Percentiles rank a stretch among this genome's conserved stretches.
Evolutionary conservation across 2,113 vertebrate species (phyloP).

Genomic region (Aix galericulata): DNA sequence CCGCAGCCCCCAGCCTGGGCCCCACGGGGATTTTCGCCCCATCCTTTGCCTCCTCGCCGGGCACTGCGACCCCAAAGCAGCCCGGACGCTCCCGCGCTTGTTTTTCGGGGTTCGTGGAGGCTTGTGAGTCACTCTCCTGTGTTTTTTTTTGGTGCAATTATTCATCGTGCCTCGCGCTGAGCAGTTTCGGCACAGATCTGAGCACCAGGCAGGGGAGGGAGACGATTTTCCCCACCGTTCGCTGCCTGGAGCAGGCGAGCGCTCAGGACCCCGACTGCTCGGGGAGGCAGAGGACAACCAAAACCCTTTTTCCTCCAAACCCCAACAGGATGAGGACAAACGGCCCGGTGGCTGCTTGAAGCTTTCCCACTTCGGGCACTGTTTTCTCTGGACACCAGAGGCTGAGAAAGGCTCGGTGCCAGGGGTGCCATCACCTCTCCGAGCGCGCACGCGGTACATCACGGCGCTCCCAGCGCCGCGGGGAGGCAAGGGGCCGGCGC

Average conservation of each 20-base stretch:
- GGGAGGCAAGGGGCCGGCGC: rapidly evolving
- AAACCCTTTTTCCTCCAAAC: background rate
- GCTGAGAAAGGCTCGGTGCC: too few relatives aligned
- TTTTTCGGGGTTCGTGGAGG: background rate
- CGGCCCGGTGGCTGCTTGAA: background rate
- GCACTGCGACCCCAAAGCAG: background rate
- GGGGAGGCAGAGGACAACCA: background rate
- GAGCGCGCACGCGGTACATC: background rate
- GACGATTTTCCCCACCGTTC: background rate
- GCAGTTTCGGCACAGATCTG: background rate
- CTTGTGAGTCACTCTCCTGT: background rate
- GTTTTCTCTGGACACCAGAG: too few relatives aligned
- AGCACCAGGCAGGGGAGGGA: background rate
- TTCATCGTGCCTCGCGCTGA: rapidly evolving
- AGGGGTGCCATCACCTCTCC: too few relatives aligned
- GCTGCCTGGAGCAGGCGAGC: background rate
- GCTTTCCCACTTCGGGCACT: too few relatives aligned
- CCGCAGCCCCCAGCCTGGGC: rapidly evolving
- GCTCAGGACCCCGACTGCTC: background rate
- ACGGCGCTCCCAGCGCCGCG: rapidly evolving
- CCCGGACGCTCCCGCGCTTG: background rate
- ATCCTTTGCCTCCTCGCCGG: background rate
- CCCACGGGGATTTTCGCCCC: background rate
- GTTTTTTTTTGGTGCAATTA: background rate
- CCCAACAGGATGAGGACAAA: background rate